Evolutionary conservation across 2,888 invertebrate genomes (phyloP).

Genomic region (Ischnus inquisitorius): DNA sequence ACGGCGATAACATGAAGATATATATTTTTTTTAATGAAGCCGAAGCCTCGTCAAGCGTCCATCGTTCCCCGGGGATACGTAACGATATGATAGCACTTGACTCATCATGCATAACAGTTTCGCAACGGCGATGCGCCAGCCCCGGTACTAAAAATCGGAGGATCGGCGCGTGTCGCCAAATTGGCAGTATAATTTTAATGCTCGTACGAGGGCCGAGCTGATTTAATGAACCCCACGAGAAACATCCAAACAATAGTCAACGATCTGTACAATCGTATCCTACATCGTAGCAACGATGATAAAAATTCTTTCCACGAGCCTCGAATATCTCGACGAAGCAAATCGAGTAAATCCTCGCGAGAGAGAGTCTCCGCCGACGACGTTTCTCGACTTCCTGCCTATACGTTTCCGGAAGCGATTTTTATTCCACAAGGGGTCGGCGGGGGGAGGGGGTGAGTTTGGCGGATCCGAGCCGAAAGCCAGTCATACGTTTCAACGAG

Average conservation of each 20-base stretch:
- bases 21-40: neutral
- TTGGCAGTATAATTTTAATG: slow-evolving; percentile 80
- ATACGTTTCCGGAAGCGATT: slow-evolving; percentile 82
- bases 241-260: slow-evolving; percentile 15
- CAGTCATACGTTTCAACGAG: slow-evolving; percentile 37
- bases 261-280: neutral
- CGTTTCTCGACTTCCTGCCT: slow-evolving; percentile 77
- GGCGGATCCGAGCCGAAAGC: slow-evolving; percentile 45
- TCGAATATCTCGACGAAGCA: slow-evolving; percentile 22
- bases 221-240: slow-evolving; percentile 78
- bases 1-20: neutral
- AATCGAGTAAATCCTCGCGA: slow-evolving; percentile 59
- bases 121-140: slow-evolving; percentile 2
- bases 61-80: neutral
- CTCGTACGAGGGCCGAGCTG: slow-evolving; percentile 65
- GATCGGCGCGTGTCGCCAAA: slow-evolving; percentile 75
- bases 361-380: slow-evolving; percentile 59
- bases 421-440: slow-evolving; percentile 71
- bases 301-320: slow-evolving; percentile 20
- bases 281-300: neutral
- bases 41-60: slow-evolving; percentile 13
- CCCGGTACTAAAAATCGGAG: slow-evolving; percentile 1
- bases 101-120: slow-evolving; percentile 23
- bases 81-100: slow-evolving; percentile 1
- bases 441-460: no score